A percentile compares a stretch with the other conserved stretches of the same genome.
phyloP scores from a whole-genome alignment of 2,797 vertebrate species.

The Ambastaia sidthimunki region DNA sequence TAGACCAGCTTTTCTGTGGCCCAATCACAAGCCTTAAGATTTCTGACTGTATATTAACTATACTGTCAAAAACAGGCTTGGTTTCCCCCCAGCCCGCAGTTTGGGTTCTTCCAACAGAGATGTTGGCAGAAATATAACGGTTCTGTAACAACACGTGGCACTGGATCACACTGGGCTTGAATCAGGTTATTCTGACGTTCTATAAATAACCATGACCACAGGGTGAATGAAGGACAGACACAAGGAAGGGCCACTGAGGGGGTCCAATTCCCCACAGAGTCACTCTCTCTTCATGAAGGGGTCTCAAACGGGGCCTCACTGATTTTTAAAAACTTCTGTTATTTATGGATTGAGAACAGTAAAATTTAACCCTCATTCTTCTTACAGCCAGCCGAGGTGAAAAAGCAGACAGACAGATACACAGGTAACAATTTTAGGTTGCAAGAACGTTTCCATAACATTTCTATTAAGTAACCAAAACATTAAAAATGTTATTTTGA shows the following conservation, averaged over 20 bases:
- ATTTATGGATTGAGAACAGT: slow-evolving; percentile 77
- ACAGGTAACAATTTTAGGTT: too few species aligned
- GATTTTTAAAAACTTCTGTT: slow-evolving; percentile 71
- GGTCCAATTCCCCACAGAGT: not conserved
- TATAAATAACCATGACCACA: slow-evolving; percentile 78
- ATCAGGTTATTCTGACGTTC: slow-evolving; percentile 73
- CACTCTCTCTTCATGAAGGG: slow-evolving; percentile 52
- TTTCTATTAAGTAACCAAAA: too few species aligned
- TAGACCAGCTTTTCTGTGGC: not conserved
- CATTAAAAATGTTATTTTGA: too few species aligned
- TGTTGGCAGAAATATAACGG: slow-evolving; percentile 72
- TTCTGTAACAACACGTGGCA: slow-evolving; percentile 77
- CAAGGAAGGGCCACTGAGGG: slow-evolving; percentile 54
- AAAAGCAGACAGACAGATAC: not conserved
- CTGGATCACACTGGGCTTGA: slow-evolving; percentile 74
- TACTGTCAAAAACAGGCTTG: slow-evolving; percentile 66
- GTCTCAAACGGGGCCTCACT: slow-evolving; percentile 74
- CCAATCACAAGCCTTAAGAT: too few species aligned
- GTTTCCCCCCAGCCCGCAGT: slow-evolving; percentile 56
- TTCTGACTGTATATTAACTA: not conserved
- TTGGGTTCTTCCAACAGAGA: slow-evolving; percentile 74
- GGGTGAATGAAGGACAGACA: slow-evolving; percentile 72
- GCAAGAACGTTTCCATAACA: too few species aligned
- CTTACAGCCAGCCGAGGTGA: slow-evolving; percentile 40
- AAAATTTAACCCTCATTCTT: slow-evolving; percentile 69